Conservation (phyloP, 2,888 invertebrate species). For the Spisula solida region DNA sequence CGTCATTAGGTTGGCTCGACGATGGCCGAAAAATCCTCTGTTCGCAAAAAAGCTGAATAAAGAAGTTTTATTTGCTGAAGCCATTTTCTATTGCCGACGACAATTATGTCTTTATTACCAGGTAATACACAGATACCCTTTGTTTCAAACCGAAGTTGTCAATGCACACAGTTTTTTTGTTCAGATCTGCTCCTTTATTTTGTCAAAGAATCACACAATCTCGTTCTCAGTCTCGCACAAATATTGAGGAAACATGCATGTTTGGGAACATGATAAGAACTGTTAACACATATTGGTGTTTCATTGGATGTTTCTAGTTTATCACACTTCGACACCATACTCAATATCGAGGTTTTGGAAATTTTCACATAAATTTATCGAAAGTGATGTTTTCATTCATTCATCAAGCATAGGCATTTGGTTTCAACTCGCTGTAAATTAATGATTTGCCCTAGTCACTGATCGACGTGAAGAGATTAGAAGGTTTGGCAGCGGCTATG, state of each 20-base stretch:
- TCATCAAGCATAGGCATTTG: too few species aligned
- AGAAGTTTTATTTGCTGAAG: conserved; percentile 1
- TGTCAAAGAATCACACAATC: not conserved
- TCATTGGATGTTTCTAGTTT: too few species aligned
- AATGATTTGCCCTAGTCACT: too few species aligned
- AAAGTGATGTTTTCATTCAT: too few species aligned
- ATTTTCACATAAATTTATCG: too few species aligned
- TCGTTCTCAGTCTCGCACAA: not conserved
- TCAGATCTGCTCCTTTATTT: not conserved
- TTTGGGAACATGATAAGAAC: not conserved
- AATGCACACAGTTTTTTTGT: not conserved
- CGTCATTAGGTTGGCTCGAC: conserved; percentile 42
- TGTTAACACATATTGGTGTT: too few species aligned
- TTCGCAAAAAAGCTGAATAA: conserved; percentile 40
- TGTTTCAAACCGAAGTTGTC: not conserved
- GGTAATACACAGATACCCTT: not conserved
- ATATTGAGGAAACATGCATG: not conserved
- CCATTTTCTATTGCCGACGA: not conserved
- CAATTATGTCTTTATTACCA: conserved; percentile 40
- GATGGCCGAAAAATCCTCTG: conserved; percentile 49
- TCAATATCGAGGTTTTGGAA: too few species aligned
- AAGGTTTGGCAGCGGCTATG: too few species aligned
- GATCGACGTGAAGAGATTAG: too few species aligned
- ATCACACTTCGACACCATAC: too few species aligned
- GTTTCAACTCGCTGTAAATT: too few species aligned